Conservation (phyloP, 2,888 invertebrate species). For the Mimas tiliae region DNA sequence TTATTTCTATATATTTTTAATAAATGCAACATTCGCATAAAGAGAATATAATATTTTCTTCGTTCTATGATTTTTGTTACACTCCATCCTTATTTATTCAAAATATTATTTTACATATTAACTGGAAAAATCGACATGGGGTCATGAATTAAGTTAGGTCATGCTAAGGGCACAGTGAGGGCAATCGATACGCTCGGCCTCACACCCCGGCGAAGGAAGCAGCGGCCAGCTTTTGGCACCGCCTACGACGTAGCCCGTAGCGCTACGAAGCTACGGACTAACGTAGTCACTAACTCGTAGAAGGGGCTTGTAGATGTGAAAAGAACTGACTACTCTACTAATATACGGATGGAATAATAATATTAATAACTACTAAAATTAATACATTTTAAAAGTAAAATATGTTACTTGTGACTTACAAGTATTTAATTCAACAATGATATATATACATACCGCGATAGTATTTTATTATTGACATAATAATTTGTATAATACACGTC, state of each 20-base stretch:
- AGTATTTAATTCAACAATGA: background rate
- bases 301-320: slow-evolving; percentile 11
- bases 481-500: too few relatives aligned
- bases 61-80: background rate
- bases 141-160: slow-evolving; percentile 55
- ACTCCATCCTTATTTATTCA: background rate
- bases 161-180: slow-evolving; percentile 49
- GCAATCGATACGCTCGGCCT: slow-evolving; percentile 65
- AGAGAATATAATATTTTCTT: background rate
- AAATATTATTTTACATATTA: background rate
- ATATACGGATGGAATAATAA: background rate
- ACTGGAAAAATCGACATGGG: slow-evolving; percentile 32
- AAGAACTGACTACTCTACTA: background rate
- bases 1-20: background rate
- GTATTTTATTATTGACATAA: too few relatives aligned
- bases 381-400: too few relatives aligned
- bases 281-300: slow-evolving; percentile 36
- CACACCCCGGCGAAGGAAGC: slow-evolving; percentile 55
- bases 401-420: too few relatives aligned
- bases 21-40: background rate
- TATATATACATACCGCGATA: too few relatives aligned
- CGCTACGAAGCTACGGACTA: slow-evolving; percentile 37
- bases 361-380: too few relatives aligned
- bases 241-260: slow-evolving; percentile 60
- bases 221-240: slow-evolving; percentile 65